A percentile compares a stretch with the other conserved stretches of the same genome.
Evolutionary conservation across 92 coral and sea anemone species (phyloP).

Genomic region (Muricea muricata): DNA sequence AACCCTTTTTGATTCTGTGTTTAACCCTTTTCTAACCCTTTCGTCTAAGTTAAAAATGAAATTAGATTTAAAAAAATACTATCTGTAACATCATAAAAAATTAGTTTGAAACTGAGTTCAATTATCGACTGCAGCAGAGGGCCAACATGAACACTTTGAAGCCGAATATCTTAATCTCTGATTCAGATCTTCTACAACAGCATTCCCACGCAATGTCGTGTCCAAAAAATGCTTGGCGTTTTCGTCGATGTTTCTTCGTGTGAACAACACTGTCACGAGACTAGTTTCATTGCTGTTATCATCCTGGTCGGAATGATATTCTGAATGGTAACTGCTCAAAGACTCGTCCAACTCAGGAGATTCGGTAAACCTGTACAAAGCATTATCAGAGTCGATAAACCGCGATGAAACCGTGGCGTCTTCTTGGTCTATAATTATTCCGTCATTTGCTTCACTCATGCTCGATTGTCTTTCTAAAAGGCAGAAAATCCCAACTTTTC

Average conservation of each 20-base stretch:
- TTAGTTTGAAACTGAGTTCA: too few species aligned
- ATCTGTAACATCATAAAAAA: too few species aligned
- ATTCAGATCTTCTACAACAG: slow-evolving; percentile 1
- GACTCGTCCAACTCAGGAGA: slow-evolving; percentile 20
- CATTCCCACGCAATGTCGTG: too few species aligned
- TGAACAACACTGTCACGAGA: slow-evolving; percentile 74
- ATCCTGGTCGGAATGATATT: background rate
- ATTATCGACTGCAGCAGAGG: too few species aligned
- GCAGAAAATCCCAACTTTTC: too few species aligned
- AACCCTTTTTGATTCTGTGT: too few species aligned
- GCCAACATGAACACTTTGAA: slow-evolving; percentile 15
- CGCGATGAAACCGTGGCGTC: background rate
- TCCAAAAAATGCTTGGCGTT: slow-evolving; percentile 71
- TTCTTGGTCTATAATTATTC: background rate
- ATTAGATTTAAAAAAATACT: too few species aligned
- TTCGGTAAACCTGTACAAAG: slow-evolving; percentile 19
- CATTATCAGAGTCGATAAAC: background rate
- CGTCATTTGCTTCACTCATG: background rate
- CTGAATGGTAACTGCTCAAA: background rate
- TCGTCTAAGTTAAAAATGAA: too few species aligned
- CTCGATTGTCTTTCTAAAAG: slow-evolving; percentile 6
- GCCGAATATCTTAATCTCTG: background rate
- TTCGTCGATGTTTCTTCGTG: slow-evolving; percentile 75
- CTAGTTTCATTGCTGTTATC: slow-evolving; percentile 34
- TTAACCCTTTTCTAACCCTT: too few species aligned